A percentile compares a stretch with the other conserved stretches of the same genome.
Conservation (phyloP, 1,140 invertebrate genomes). For the Chymomyza costata region DNA sequence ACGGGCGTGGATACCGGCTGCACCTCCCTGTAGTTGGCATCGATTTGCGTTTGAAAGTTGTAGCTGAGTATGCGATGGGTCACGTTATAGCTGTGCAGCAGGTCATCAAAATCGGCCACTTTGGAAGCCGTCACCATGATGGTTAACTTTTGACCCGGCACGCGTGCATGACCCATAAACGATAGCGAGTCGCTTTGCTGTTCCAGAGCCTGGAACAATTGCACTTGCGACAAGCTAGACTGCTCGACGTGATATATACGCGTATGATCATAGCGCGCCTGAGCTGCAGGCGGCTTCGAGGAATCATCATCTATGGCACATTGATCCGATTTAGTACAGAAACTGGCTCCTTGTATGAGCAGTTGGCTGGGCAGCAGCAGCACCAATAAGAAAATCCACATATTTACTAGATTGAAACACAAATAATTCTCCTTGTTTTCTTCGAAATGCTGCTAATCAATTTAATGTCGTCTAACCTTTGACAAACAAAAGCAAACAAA, state of each 20-base stretch:
- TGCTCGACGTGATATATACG: conserved; percentile 76
- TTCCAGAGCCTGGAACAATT: conserved; percentile 70
- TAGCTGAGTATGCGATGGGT: conserved; percentile 50
- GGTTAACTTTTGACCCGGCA: conserved; percentile 53
- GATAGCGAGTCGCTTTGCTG: conserved; percentile 49
- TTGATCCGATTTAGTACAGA: conserved; percentile 48
- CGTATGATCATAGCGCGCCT: conserved; percentile 75
- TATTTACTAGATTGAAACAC: no score
- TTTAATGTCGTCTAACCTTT: no score
- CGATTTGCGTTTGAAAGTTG: conserved; percentile 66
- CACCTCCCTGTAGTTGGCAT: conserved; percentile 50
- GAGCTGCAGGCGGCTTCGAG: neutral
- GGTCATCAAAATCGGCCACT: conserved; percentile 62
- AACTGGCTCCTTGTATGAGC: conserved; percentile 25
- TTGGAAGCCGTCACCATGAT: conserved; percentile 66
- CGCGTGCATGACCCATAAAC: conserved; percentile 62
- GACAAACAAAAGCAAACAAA: no score
- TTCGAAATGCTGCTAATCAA: no score
- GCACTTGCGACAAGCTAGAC: conserved; percentile 62
- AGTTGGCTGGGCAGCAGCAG: conserved; percentile 2
- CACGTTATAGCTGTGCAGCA: conserved; percentile 60
- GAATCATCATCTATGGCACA: conserved; percentile 27
- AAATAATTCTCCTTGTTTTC: no score
- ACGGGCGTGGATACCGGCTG: conserved; percentile 31
- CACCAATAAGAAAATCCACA: conserved; percentile 4